Evolutionary conservation across 2,797 vertebrate genomes (phyloP).

Genomic region (Tenualosa thibaudeaui): DNA sequence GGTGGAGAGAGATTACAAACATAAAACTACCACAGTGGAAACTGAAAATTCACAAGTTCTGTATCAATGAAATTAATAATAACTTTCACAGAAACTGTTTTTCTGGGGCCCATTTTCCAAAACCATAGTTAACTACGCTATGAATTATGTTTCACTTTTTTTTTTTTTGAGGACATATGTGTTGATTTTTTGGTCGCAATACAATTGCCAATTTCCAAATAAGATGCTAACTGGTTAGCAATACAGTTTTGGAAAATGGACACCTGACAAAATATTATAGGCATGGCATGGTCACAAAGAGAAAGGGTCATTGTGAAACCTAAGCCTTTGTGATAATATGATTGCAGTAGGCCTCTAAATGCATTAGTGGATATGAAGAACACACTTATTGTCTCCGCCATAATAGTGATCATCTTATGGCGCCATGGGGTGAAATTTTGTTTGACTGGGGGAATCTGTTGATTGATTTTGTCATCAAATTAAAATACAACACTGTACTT

Average conservation of each 20-base stretch:
- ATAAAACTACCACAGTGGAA: background rate
- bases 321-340: conserved; percentile 22
- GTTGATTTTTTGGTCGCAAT: background rate
- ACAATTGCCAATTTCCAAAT: too few relatives aligned
- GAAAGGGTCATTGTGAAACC: conserved; percentile 3
- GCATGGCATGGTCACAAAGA: background rate
- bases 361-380: conserved; percentile 33
- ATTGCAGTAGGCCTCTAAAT: conserved; percentile 23
- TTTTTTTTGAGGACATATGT: too few relatives aligned
- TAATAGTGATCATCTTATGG: conserved; percentile 21
- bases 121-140: too few relatives aligned
- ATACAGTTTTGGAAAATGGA: too few relatives aligned
- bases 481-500: background rate
- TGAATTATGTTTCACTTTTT: too few relatives aligned
- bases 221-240: too few relatives aligned
- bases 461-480: conserved; percentile 2
- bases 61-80: too few relatives aligned
- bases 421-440: background rate
- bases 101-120: background rate
- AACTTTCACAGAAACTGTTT: too few relatives aligned
- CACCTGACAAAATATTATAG: background rate
- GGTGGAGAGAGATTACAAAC: too few relatives aligned
- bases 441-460: background rate
- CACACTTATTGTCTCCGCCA: conserved; percentile 24
- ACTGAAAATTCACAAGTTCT: background rate